These are phyloP conservation scores for Leptopilina syphax DNA, from an alignment of 2,888 invertebrate species.

Conservation along the genomic window DNA sequence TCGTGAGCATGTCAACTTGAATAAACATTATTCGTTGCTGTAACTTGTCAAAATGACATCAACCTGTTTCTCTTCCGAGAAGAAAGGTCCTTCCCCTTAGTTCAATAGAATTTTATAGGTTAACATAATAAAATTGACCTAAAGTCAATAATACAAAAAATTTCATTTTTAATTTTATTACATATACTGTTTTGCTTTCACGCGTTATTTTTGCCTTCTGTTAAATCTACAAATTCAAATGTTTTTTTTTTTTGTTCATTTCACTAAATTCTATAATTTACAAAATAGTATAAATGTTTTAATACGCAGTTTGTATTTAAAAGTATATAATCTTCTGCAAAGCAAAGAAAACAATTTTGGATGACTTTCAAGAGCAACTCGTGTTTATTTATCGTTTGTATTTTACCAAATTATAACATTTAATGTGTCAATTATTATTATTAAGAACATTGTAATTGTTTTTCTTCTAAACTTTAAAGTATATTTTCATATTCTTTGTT, in stretches of 20 bases:
- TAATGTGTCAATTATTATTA: slow-evolving; percentile 33
- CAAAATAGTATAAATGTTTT: background rate
- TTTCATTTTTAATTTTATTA: background rate
- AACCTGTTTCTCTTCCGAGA: slow-evolving; percentile 17
- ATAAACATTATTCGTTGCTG: slow-evolving; percentile 22
- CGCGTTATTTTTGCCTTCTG: background rate
- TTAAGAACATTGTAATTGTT: background rate
- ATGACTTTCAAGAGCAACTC: slow-evolving; percentile 16
- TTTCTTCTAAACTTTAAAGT: background rate
- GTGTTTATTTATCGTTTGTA: slow-evolving; percentile 17
- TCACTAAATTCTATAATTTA: too few species aligned
- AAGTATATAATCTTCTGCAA: background rate
- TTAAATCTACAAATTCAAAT: background rate
- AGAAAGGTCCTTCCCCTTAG: slow-evolving; percentile 9
- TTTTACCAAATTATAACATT: slow-evolving; percentile 15
- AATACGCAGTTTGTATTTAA: slow-evolving; percentile 7
- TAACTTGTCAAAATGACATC: slow-evolving; percentile 28
- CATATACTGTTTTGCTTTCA: background rate
- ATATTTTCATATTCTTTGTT: slow-evolving; percentile 12
- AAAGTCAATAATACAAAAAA: slow-evolving; percentile 14
- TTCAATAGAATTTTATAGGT: slow-evolving; percentile 3
- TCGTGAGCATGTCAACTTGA: slow-evolving; percentile 11
- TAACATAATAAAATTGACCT: slow-evolving; percentile 36
- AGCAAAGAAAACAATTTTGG: slow-evolving; percentile 1
- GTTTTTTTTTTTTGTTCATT: too few species aligned